Base-by-base conservation (phyloP, 2,888 invertebrate genomes). In the Altica lythri region DNA sequence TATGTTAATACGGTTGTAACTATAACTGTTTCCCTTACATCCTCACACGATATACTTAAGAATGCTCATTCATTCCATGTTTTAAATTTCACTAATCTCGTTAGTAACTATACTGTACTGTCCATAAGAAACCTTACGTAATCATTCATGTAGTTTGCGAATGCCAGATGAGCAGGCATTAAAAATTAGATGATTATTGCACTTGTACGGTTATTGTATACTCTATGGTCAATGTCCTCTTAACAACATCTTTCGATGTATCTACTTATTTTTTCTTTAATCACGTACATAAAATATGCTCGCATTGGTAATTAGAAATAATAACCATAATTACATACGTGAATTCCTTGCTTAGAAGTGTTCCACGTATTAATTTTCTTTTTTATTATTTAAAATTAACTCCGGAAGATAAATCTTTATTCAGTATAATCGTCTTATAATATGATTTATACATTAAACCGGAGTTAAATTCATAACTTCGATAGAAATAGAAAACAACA, bases 191-290 rank as follows among this genome's bases (percentile, higher is more conserved):
- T 40, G 47, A 53, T 46, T 46, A 34, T 18, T 56, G 54, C 56
- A 56, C 48, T 59, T 54, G 48, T 45, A 27, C 44, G 55, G 55
- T 51, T 59, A 50, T 45, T 38, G 18, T 46, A 49, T 16, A 29
- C 52, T 46, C 52, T 48, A 38, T 54, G 59, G 53, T 59, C 59
- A 50, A 56, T 46, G 59, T 56, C 46, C 56, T 56, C 43, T 48
- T 27, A 54, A 59, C 48, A 37, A 44, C 46, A 47, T 30, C 45
- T 46, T 35, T 16, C 16, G 35, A 35, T 16, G 35, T 35, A 17
- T 14, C 6, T 17, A 35, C 14, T 27, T n/a, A 6, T 35, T 17
- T 35, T 32, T 35, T 35, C 6, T 16, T 16, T 35, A 35, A 35
- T 35, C 35, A n/a, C 35, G 16, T 17, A 17, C n/a, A 35, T 14